Base-by-base conservation (phyloP, 2,797 vertebrate species). In the Chelon auratus region DNA sequence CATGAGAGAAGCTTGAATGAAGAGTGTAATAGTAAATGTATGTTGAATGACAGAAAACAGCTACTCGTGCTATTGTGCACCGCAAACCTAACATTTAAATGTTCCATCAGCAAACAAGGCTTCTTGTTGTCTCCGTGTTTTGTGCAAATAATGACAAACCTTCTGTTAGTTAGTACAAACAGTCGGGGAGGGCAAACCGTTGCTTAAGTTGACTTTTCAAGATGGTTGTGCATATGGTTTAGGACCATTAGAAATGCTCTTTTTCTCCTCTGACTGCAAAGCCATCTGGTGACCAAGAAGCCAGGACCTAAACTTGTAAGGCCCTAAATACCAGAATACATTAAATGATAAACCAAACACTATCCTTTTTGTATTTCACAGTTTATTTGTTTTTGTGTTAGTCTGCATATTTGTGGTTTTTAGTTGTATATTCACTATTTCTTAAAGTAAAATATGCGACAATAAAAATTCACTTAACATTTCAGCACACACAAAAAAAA, bases 241-340 rank as follows among this genome's bases (percentile, higher is more conserved):
- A 67, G 11, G 68, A 30, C 33, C 20, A 53, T n/a, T 20, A 56
- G 62, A 54, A 72, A 77, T 51, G 18, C 15, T 39, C 52, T 61
- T 54, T 60, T 57, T 48, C 53, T 74, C 36, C 51, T 33, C 58
- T 80, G 83, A 82, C 74, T 80, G 62, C 67, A 82, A 81, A 80
- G 59, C 73, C 87, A 87, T 80, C 71, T 89, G 89, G 70, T 50
- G 62, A 81, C 66, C 72, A 24, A 60, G 45, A 78, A 37, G 22
- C 20, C 54, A 4, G 63, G 9, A 68, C 18, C 13, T 17, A 11
- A 74, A 66, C 17, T 2, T 30, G 36, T 10, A 54, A 24, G 14
- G 17, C 36, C 36, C 20, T 36, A 9, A 79, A 81, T 68, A 48
- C 22, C 26, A 1, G 15, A 40, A 39, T 47, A 42, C 15, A 26